Conservation (phyloP, 1,140 invertebrate species). For the Planococcus citri region DNA sequence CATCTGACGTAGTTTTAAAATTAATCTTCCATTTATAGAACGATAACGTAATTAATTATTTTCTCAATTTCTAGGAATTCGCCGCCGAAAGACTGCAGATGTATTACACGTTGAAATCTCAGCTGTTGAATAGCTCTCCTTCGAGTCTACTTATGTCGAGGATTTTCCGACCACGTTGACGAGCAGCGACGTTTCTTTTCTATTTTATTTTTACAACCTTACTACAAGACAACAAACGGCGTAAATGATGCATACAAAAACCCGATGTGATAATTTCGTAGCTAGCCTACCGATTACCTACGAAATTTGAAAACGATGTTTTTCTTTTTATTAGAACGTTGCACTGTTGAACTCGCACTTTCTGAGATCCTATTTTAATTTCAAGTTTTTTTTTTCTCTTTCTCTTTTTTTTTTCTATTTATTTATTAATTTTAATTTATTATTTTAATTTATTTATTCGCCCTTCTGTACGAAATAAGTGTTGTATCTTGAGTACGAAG, state of each 20-base stretch:
- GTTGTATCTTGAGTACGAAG: too few species aligned
- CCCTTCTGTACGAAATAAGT: too few species aligned
- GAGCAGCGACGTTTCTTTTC: neutral
- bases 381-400: neutral
- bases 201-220: neutral
- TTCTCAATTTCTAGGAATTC: conserved; percentile 29
- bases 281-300: too few species aligned
- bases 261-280: neutral
- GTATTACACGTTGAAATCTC: conserved; percentile 30
- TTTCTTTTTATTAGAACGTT: neutral
- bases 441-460: too few species aligned
- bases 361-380: neutral
- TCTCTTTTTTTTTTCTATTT: too few species aligned
- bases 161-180: neutral
- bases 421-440: too few species aligned
- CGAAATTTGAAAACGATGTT: neutral
- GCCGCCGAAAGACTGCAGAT: conserved; percentile 29
- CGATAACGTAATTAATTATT: neutral
- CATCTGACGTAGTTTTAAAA: conserved; percentile 9
- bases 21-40: neutral
- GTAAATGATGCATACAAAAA: neutral
- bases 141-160: neutral
- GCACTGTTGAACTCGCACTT: conserved; percentile 1
- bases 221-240: neutral
- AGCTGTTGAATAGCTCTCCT: conserved; percentile 24